Evolutionary conservation across 2,113 vertebrate genomes (phyloP).

Genomic region (Clarias magur): DNA sequence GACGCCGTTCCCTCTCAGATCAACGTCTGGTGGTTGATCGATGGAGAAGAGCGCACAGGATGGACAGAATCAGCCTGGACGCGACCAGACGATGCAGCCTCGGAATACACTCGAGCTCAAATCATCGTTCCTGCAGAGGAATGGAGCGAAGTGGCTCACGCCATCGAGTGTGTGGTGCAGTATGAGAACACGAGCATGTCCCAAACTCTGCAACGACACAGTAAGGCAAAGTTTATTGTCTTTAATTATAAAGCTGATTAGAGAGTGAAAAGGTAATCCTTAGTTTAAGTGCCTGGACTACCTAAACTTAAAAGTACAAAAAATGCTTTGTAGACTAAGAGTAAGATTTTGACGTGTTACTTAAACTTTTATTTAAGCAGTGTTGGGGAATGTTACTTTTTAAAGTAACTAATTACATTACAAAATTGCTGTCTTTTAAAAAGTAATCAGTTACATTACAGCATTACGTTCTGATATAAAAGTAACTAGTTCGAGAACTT

Average conservation of each 20-base stretch:
- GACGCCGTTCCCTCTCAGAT: constrained; percentile 29
- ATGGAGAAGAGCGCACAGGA: not conserved
- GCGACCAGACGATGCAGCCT: not conserved
- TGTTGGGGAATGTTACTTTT: too few species aligned
- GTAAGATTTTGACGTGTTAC: not conserved
- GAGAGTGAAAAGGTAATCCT: too few species aligned
- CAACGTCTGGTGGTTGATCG: constrained; percentile 37
- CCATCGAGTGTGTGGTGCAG: constrained; percentile 34
- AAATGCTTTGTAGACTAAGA: too few species aligned
- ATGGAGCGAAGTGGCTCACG: not conserved
- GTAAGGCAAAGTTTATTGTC: constrained; percentile 8
- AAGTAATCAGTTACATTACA: too few species aligned
- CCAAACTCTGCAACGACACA: not conserved
- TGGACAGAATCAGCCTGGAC: constrained; percentile 48
- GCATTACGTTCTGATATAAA: too few species aligned
- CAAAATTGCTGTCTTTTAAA: too few species aligned
- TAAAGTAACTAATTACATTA: too few species aligned
- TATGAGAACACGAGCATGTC: constrained; percentile 1
- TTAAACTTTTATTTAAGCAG: not conserved
- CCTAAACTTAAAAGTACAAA: not conserved
- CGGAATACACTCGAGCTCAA: constrained; percentile 38
- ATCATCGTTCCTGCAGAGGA: constrained; percentile 17
- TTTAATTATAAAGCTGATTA: too few species aligned
- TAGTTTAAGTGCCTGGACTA: not conserved
- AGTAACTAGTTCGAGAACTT: too few species aligned